Conservation (phyloP, 2,797 vertebrate species). For the Enteromius trimaculatus region DNA sequence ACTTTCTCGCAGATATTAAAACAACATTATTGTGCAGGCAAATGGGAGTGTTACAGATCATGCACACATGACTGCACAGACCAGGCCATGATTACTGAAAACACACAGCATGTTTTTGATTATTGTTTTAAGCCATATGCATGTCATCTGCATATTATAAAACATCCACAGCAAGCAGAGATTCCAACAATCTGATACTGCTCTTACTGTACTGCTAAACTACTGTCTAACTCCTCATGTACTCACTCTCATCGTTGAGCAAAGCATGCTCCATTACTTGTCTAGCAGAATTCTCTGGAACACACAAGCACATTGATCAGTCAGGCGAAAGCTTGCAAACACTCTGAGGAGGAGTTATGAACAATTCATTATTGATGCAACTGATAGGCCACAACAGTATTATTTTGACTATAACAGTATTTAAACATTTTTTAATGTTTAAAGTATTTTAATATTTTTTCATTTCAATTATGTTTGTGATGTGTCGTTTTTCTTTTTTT, state of each 20-base stretch:
- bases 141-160: conserved; percentile 23
- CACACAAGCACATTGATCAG: conserved; percentile 63
- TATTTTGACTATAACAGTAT: background rate
- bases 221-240: conserved; percentile 55
- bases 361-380: conserved; percentile 21
- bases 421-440: background rate
- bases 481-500: background rate
- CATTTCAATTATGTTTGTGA: background rate
- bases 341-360: conserved; percentile 33
- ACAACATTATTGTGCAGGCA: conserved; percentile 38
- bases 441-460: background rate
- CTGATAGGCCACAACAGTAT: background rate
- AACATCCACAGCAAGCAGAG: conserved; percentile 34
- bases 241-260: conserved; percentile 98
- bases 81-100: conserved; percentile 27
- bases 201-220: conserved; percentile 36
- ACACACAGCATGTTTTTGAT: conserved; percentile 22
- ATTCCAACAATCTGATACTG: conserved; percentile 16
- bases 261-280: conserved; percentile 95
- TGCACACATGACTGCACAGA: conserved; percentile 44
- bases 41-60: conserved; percentile 45
- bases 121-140: conserved; percentile 19
- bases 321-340: conserved; percentile 49
- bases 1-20: background rate
- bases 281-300: conserved; percentile 84